Evolutionary conservation across 2,888 invertebrate genomes (phyloP), one percentile per base, ranked within the genome.

Genomic region (Actias luna): DNA sequence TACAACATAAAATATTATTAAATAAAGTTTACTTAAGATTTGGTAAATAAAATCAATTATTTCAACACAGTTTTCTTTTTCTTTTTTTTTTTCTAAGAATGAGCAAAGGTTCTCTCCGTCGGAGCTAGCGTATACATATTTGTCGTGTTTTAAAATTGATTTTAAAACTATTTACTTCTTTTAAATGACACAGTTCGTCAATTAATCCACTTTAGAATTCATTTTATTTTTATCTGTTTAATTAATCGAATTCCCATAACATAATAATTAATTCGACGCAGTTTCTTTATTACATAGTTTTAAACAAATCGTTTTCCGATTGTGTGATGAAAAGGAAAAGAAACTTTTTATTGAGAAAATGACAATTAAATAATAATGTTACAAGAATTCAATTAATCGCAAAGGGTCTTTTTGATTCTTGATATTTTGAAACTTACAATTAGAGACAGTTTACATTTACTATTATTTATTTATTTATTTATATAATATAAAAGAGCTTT

Each of bases 1-100:
- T 95, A 95, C 95, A 95, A 95, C 95, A 95, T 95, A 92, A 92
- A 95, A 95, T 95, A 95, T 95, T 95, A 95, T 95, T 95, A 95
- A 95, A 95, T 95, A 95, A n/a, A 95, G 95, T 94, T 94, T 94
- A 94, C 93, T 92, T n/a, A n/a, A 89, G 94, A 94, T 94, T 94
- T 95, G 94, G 95, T 95, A 95, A 95, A 94, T 95, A 95, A 95
- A 94, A 94, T 95, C 94, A 95, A 95, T n/a, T 94, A 93, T 92
- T 90, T 92, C 82, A 92, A 93, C 92, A 92, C 86, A 85, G 82
- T 85, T 88, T 42, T 7, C n/a, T n/a, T n/a, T 42, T 42, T 42
- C 4, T 39, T 87, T 83, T 79, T 86, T 83, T 88, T 87, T 82
- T 78, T 86, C 83, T 88, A 88, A 89, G 90, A 93, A 94, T 94